Conservation (phyloP, 2,888 invertebrate species). For the Drosophila cognata region DNA sequence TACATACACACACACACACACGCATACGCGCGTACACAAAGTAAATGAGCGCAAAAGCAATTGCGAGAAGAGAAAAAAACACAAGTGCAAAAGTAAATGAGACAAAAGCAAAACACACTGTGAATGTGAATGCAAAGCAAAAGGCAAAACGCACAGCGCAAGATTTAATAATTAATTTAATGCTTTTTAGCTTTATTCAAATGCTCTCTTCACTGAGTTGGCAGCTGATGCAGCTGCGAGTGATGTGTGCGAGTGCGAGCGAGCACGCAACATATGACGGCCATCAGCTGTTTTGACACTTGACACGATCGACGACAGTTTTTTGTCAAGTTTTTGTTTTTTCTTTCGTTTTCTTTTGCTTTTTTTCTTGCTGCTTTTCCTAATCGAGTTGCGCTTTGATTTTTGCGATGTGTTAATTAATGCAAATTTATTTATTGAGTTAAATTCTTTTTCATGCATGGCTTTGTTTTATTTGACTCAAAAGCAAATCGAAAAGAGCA, state of each 20-base stretch:
- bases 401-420: conserved; percentile 52
- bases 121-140: conserved; percentile 26
- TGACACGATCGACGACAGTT: conserved; percentile 69
- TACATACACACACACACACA: conserved; percentile 38
- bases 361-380: conserved; percentile 14
- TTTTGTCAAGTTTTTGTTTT: conserved; percentile 3
- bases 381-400: conserved; percentile 45
- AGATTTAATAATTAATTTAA: conserved; percentile 60
- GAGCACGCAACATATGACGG: conserved; percentile 49
- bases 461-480: conserved; percentile 27
- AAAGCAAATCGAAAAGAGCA: conserved; percentile 34
- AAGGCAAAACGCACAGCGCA: conserved; percentile 44
- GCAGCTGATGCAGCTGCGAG: conserved; percentile 23
- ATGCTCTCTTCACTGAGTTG: conserved; percentile 33
- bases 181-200: conserved; percentile 38
- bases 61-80: conserved; percentile 30
- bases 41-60: conserved; percentile 55
- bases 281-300: conserved; percentile 75
- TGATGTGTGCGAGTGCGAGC: conserved; percentile 42
- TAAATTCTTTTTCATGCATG: conserved; percentile 41
- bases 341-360: conserved; percentile 9
- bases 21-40: conserved; percentile 36
- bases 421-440: conserved; percentile 53
- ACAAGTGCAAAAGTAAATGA: conserved; percentile 57
- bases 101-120: conserved; percentile 54